Conservation (phyloP, 2,113 vertebrate genomes). For the Craseonycteris thonglongyai region DNA sequence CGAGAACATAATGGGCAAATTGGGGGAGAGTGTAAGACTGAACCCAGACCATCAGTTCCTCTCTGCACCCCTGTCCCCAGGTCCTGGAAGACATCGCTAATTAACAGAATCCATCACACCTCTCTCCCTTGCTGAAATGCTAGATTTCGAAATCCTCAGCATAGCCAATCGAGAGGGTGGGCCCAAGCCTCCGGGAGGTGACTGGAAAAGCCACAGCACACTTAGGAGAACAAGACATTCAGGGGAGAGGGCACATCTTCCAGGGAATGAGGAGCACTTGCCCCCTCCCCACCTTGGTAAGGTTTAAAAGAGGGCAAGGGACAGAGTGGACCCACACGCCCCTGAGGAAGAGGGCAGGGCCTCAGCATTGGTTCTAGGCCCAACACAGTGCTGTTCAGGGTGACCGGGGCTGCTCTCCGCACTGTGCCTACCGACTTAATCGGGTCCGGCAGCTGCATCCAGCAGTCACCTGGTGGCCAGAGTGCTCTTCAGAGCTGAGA, state of each 20-base stretch:
- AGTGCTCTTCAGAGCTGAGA: not conserved
- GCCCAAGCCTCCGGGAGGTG: not conserved
- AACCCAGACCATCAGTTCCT: not conserved
- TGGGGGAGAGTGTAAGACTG: fast-evolving
- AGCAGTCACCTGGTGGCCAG: not conserved
- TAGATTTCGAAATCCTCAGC: not conserved
- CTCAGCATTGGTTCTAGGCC: not conserved
- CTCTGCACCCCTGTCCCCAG: not conserved
- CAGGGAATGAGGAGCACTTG: not conserved
- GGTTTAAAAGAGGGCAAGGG: not conserved
- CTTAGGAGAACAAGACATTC: not conserved
- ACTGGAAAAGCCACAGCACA: not conserved
- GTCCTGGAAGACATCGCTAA: not conserved
- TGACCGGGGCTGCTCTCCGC: not conserved
- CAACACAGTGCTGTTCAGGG: not conserved
- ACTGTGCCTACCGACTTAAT: not conserved
- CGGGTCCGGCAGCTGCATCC: not conserved
- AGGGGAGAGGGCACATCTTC: not conserved
- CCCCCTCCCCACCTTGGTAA: not conserved
- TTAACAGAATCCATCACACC: not conserved
- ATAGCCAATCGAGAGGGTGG: no score
- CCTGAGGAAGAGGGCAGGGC: not conserved
- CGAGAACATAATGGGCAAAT: not conserved
- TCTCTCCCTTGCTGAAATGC: not conserved
- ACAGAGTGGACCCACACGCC: no score